These are phyloP conservation scores for Scelioninae gen. 1 DNA, from an alignment of 2,888 invertebrate species.

Conservation along the genomic window DNA sequence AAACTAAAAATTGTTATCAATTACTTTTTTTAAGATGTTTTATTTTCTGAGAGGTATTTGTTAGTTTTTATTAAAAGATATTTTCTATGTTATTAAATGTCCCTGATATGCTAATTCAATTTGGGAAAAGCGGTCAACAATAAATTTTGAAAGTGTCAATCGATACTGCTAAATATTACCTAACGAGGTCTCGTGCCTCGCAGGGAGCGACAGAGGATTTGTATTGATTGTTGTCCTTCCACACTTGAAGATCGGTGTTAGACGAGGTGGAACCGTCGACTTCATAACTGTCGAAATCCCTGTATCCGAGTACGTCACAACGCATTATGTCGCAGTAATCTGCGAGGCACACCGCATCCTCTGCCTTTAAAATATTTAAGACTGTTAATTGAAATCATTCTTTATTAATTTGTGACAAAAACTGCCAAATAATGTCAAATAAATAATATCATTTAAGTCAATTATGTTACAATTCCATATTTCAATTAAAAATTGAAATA, in stretches of 20 bases:
- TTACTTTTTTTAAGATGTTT: no score
- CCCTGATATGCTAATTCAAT: no score
- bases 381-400: not conserved
- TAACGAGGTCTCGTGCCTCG: conserved; percentile 76
- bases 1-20: no score
- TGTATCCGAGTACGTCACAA: conserved; percentile 93
- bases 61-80: no score
- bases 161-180: conserved; percentile 55
- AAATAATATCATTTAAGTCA: no score
- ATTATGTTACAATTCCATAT: not conserved
- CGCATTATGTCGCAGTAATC: conserved; percentile 98
- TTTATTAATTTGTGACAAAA: not conserved
- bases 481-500: no score
- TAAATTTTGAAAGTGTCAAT: not conserved
- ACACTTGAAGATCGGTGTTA: conserved; percentile 92
- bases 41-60: no score
- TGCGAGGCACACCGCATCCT: conserved; percentile 96
- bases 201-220: conserved; percentile 77
- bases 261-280: conserved; percentile 88
- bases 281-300: conserved; percentile 86
- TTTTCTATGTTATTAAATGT: no score
- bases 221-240: conserved; percentile 91
- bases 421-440: not conserved
- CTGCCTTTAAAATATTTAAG: conserved; percentile 87
- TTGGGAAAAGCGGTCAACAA: not conserved